Base-by-base conservation (phyloP, 2,888 invertebrate genomes). In the Atethmia centrago region DNA sequence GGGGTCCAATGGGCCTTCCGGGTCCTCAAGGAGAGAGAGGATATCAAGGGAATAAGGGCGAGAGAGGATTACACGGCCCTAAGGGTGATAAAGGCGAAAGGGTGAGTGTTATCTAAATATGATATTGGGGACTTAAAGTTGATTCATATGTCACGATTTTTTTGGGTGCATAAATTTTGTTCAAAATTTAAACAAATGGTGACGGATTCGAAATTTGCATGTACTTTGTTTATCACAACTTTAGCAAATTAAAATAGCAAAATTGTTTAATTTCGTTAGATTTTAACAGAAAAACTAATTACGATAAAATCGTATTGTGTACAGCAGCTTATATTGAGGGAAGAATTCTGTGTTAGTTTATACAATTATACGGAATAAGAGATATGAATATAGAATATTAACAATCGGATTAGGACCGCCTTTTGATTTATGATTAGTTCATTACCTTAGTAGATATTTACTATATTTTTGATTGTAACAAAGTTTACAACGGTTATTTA, bases 71-170 rank as follows among this genome's bases (percentile, higher is more conserved):
- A 94, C 94, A 96, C 68, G 97, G 97, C 76, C 93, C 96, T 79
- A 97, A 97, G 92, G 97, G 98, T 82, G 96, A 97, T 86, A 97
- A 98, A 95, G 98, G 98, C 82, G 98, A 98, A 88, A 97, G 98
- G 94, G 98, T 97, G 92, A 97, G 97, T 96, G 89, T 86, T 88
- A 77, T 78, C 82, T 82, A 84, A 88, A 88, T 87, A 88, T 88
- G 80, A 85, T 88, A 85, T 68, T 61, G 74, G 70, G 58, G 53
- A 71, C 55, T 72, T 65, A 31, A 55, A 64, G 36, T n/a, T 47
- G 14, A 47, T 71, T 72, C 62, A 79, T 10, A 69, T 21, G 53
- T 19, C 19, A 56, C 65, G 80, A 55, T n/a, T 78, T 56, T 12
- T 21, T 36, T 12, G 31, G 21, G 14, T 8, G 19, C 28, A 36